Conservation (phyloP, 2,113 vertebrate species). For the Candoia aspera region DNA sequence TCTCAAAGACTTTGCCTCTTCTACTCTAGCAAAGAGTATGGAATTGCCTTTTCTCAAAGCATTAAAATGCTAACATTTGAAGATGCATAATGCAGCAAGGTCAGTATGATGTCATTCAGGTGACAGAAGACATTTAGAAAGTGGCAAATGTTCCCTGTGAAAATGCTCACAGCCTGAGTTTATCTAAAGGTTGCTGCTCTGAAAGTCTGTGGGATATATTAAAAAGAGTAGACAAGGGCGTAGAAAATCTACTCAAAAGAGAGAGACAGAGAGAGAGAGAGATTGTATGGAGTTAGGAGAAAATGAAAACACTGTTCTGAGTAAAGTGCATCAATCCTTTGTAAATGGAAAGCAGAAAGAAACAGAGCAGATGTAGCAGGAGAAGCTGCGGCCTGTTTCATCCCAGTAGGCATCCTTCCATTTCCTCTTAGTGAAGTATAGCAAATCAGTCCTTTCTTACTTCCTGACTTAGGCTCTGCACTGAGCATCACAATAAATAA, state of each 20-base stretch:
- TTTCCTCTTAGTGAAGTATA: slow-evolving; percentile 8
- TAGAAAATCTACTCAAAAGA: neutral
- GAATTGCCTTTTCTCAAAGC: slow-evolving; percentile 3
- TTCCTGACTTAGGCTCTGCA: slow-evolving; percentile 22
- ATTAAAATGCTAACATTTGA: neutral
- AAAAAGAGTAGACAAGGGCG: neutral
- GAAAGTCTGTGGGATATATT: neutral
- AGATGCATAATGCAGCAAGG: neutral
- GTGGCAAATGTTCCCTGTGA: neutral
- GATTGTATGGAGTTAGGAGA: neutral
- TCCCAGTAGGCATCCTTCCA: neutral
- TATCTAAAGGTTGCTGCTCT: neutral
- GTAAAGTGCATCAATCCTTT: neutral
- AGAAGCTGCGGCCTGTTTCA: neutral
- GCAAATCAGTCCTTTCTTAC: slow-evolving; percentile 35
- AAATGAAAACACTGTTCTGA: neutral
- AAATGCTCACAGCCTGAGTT: neutral
- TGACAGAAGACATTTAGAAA: slow-evolving; percentile 2
- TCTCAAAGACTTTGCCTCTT: neutral
- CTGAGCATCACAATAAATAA: slow-evolving; percentile 4
- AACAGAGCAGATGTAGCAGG: neutral
- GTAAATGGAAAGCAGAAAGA: neutral
- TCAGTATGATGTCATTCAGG: slow-evolving; percentile 23
- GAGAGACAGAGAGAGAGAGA: neutral
- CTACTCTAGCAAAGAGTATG: neutral